A percentile compares a stretch with the other conserved stretches of the same genome.
Conservation (phyloP, 2,888 invertebrate species). For the Plebejus anna region DNA sequence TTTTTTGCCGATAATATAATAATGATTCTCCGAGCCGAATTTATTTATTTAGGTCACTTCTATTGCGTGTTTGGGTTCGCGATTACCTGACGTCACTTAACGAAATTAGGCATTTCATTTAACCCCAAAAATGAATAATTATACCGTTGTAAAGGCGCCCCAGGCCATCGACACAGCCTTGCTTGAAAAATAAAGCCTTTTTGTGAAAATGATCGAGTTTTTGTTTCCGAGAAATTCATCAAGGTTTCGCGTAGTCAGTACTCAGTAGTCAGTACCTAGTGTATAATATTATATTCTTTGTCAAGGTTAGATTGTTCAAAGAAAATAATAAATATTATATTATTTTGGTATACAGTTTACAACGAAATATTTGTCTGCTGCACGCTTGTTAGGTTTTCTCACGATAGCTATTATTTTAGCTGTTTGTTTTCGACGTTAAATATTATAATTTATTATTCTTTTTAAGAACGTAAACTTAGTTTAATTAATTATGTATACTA, state of each 20-base stretch:
- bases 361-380: neutral
- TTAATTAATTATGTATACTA: too few relatives aligned
- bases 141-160: slow-evolving; percentile 3
- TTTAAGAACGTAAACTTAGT: too few relatives aligned
- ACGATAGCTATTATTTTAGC: neutral
- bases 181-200: neutral
- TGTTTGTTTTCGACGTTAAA: too few relatives aligned
- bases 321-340: neutral
- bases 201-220: slow-evolving; percentile 3
- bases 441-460: too few relatives aligned
- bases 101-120: slow-evolving; percentile 15
- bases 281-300: too few relatives aligned
- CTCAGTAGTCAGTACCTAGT: too few relatives aligned
- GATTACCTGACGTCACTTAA: neutral
- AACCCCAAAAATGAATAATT: neutral
- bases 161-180: neutral
- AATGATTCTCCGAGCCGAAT: neutral
- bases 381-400: neutral
- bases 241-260: neutral
- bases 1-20: neutral
- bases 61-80: slow-evolving; percentile 1
- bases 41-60: neutral
- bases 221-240: slow-evolving; percentile 1
- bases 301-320: neutral
- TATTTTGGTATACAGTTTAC: neutral